These are phyloP conservation scores for Cygnus olor DNA, from an alignment of 2,797 vertebrate species.

Conservation along the genomic window DNA sequence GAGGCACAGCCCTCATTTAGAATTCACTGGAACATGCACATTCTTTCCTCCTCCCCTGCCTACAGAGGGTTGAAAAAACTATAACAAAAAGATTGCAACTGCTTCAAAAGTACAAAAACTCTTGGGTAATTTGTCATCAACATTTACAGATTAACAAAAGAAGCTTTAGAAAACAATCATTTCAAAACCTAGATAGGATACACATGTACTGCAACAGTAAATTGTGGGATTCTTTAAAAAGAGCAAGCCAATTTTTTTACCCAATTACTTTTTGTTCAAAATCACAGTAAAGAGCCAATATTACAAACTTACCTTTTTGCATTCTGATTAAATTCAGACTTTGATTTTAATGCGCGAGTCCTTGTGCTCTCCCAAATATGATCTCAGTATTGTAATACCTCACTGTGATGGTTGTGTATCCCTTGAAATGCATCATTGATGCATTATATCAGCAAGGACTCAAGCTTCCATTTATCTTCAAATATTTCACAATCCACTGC, in stretches of 20 bases:
- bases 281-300: not conserved
- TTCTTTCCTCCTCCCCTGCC: constrained; percentile 11
- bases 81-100: constrained; percentile 40
- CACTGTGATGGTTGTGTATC: not conserved
- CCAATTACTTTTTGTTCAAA: not conserved
- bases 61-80: not conserved
- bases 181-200: not conserved
- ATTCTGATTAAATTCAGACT: not conserved
- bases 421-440: constrained; percentile 51
- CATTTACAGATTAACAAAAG: not conserved
- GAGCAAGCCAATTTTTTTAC: not conserved
- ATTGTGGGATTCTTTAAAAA: not conserved
- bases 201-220: not conserved
- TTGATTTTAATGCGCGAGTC: not conserved
- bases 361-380: not conserved
- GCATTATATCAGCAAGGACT: constrained; percentile 61
- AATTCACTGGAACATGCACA: constrained; percentile 62
- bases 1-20: constrained; percentile 67
- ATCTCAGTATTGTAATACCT: constrained; percentile 9
- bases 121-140: constrained; percentile 68
- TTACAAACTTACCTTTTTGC: not conserved
- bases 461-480: constrained; percentile 72
- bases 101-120: constrained; percentile 72
- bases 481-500: constrained; percentile 67
- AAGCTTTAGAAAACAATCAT: constrained; percentile 7